Conservation (phyloP, 2,888 invertebrate species). For the Blastobasis lacticolella region DNA sequence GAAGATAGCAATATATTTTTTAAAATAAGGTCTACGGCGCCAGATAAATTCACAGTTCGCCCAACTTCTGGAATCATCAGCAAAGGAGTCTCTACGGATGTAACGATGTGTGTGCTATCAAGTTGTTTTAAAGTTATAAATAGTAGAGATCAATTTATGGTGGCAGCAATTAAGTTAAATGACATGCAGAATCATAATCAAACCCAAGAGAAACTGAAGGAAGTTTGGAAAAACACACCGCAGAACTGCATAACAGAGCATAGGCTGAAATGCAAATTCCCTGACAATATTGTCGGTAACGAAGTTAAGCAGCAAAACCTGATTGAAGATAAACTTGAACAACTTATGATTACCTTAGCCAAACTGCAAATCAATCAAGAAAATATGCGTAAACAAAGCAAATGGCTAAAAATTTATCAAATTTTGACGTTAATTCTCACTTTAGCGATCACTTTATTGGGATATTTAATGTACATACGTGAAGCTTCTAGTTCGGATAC, state of each 20-base stretch:
- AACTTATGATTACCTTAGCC: background rate
- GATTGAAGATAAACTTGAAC: background rate
- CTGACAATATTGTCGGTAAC: background rate
- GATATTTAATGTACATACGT: too few relatives aligned
- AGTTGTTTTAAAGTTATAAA: constrained; percentile 76
- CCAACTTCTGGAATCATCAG: constrained; percentile 83
- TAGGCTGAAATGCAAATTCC: constrained; percentile 53
- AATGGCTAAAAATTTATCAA: background rate
- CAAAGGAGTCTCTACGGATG: constrained; percentile 71
- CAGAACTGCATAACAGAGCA: constrained; percentile 74
- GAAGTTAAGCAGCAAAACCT: background rate
- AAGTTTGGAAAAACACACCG: constrained; percentile 77
- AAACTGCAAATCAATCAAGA: background rate
- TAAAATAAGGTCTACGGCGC: constrained; percentile 92
- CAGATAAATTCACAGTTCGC: constrained; percentile 90
- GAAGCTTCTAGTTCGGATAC: too few relatives aligned
- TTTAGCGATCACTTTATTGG: too few relatives aligned
- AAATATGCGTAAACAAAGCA: background rate
- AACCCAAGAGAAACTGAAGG: constrained; percentile 70
- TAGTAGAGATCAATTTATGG: constrained; percentile 85
- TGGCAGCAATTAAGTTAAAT: constrained; percentile 78
- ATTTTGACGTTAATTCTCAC: too few relatives aligned
- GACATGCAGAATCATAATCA: constrained; percentile 60
- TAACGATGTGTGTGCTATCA: constrained; percentile 80
- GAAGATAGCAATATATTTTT: constrained; percentile 47